phyloP scores from a whole-genome alignment of 2,113 vertebrate genomes.

The Nematolebias whitei region DNA sequence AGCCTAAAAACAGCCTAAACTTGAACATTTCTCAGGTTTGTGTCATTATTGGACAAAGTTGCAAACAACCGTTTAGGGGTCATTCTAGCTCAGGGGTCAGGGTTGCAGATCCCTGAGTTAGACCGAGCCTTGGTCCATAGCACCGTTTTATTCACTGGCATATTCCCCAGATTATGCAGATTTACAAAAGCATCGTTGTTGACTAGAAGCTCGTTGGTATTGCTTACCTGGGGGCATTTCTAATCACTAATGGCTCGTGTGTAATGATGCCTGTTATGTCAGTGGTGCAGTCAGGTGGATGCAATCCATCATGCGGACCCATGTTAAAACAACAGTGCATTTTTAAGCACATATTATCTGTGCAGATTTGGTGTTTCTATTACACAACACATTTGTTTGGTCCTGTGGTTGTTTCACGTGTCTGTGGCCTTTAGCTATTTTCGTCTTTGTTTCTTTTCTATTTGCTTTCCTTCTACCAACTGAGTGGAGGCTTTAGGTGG shows the following conservation, averaged over 20 bases:
- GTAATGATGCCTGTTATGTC: conserved; percentile 67
- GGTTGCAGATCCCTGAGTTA: too few species aligned
- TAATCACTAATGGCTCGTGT: conserved; percentile 62
- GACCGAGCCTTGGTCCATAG: background rate
- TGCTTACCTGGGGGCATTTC: conserved; percentile 61
- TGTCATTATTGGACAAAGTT: too few species aligned
- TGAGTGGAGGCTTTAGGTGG: conserved; percentile 82
- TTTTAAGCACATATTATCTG: background rate
- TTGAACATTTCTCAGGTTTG: too few species aligned
- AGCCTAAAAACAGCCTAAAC: too few species aligned
- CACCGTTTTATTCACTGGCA: background rate
- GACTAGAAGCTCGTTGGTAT: conserved; percentile 56
- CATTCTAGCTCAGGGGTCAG: too few species aligned
- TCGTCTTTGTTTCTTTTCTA: background rate
- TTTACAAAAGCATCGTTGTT: conserved; percentile 34
- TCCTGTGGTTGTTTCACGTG: conserved; percentile 20
- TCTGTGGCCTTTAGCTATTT: too few species aligned
- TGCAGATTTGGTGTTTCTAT: conserved; percentile 1
- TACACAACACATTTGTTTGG: too few species aligned
- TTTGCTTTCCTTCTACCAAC: conserved; percentile 53
- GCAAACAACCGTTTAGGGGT: too few species aligned
- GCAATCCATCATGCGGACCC: conserved; percentile 44
- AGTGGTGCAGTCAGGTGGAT: conserved; percentile 60
- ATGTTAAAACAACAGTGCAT: conserved; percentile 25
- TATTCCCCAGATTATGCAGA: background rate